Evolutionary conservation across 2,888 invertebrate genomes (phyloP), one percentile per base, ranked within the genome.

Genomic region (Ischnura elegans): DNA sequence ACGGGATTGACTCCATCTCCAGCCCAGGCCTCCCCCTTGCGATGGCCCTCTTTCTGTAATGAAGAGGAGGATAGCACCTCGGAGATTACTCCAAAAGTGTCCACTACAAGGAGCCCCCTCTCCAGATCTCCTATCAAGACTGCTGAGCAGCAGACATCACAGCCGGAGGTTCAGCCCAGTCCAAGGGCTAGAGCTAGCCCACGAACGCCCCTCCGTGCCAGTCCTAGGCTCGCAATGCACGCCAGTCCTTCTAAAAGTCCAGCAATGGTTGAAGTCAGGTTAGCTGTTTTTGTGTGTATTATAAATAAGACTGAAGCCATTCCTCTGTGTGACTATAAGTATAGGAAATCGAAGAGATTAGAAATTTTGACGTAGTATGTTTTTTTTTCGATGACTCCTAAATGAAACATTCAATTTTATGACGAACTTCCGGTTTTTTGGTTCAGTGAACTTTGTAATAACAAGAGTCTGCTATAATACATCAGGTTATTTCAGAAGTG

Each of bases 1-100:
- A 61, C 87, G 36, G 87, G 87, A 25, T 61, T 55, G 51, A 87
- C 87, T 42, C 87, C 87, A 21, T 87, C 87, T 5, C 87, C 87
- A 25, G 21, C 87, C 42, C 19, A 55, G 42, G 36, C 55, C 8
- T 87, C 87, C 19, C 87, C 87, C 36, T 2, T 61, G 2, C 42
- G 36, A 16, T 76, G 76, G 76, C 76, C 76, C 29, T 36, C n/a
- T 4, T 36, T 36, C 13, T 25, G 25, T 25, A 76, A 25, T 13
- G 36, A 36, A 36, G n/a, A 1, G 5, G 76, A 76, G 0, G 36
- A 36, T 36, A 76, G 76, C 36, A 36, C 25, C 16, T 5, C 10
- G 16, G 76, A 76, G 36, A 76, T 29, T 13, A 36, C 10, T 29
- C 29, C 13, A 25, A 29, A n/a, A 16, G 36, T 29, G 29, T 36